Percentiles rank a stretch among this genome's conserved stretches.
phyloP scores from a whole-genome alignment of 2,888 invertebrate species.

The Unio pictorum region DNA sequence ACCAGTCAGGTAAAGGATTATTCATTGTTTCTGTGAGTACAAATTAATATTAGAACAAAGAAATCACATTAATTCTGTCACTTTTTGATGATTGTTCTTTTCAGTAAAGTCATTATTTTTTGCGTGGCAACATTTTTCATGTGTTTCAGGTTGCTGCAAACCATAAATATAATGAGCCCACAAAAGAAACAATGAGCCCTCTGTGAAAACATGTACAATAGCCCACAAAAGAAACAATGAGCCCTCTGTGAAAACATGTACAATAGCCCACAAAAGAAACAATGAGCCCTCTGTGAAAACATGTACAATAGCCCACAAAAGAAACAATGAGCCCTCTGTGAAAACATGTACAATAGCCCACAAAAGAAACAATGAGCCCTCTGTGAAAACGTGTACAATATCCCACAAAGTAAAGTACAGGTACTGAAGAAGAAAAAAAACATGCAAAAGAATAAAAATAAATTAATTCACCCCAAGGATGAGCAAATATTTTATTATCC shows the following conservation, averaged over 20 bases:
- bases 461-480: neutral
- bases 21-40: too few species aligned
- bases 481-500: neutral
- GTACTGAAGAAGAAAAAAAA: neutral
- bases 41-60: too few species aligned
- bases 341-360: neutral
- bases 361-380: neutral
- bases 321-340: neutral
- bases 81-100: too few species aligned
- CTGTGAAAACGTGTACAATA: neutral
- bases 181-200: neutral
- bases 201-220: neutral
- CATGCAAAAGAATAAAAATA: neutral
- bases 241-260: neutral
- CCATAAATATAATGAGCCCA: too few species aligned
- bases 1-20: too few species aligned
- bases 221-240: too few species aligned
- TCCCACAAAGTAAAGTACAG: neutral
- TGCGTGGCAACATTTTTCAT: too few species aligned
- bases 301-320: neutral
- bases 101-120: too few species aligned
- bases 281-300: neutral
- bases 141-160: too few species aligned
- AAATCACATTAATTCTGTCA: too few species aligned
- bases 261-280: too few species aligned